Conservation (phyloP, 2,888 invertebrate species). For the Abrostola tripartita region DNA sequence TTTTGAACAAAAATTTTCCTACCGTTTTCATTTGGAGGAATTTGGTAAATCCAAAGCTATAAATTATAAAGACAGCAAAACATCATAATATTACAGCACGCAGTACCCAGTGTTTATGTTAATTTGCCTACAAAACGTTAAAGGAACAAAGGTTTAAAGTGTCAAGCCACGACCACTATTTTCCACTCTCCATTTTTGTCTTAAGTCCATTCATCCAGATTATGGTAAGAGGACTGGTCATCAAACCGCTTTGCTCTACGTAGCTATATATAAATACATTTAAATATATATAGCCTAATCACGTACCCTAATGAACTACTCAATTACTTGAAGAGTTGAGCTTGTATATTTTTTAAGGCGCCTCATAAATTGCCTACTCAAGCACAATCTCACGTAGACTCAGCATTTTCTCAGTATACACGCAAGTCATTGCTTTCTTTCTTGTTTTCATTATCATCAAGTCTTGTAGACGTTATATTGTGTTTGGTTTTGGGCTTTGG, state of each 20-base stretch:
- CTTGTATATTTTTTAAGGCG: neutral
- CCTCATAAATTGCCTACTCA: neutral
- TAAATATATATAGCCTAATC: neutral
- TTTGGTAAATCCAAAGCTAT: no score
- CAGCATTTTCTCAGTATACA: neutral
- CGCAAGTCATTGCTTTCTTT: neutral
- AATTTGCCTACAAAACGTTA: no score
- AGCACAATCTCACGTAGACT: neutral
- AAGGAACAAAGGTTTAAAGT: no score
- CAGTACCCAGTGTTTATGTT: no score
- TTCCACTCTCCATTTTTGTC: no score
- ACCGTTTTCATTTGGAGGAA: no score
- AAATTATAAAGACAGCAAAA: no score
- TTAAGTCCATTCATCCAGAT: no score
- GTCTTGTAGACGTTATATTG: neutral
- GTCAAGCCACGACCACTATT: no score
- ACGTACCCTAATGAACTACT: slow-evolving; percentile 1
- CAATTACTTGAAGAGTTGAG: neutral
- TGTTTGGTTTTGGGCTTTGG: neutral
- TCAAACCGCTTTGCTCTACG: neutral
- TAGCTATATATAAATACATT: neutral
- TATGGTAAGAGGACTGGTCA: no score
- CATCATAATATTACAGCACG: no score
- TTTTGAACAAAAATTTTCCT: no score
- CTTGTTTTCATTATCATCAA: neutral